A percentile compares a stretch with the other conserved stretches of the same genome.
Evolutionary conservation across 2,113 vertebrate genomes (phyloP).

Genomic region (Oncorhynchus mykiss): DNA sequence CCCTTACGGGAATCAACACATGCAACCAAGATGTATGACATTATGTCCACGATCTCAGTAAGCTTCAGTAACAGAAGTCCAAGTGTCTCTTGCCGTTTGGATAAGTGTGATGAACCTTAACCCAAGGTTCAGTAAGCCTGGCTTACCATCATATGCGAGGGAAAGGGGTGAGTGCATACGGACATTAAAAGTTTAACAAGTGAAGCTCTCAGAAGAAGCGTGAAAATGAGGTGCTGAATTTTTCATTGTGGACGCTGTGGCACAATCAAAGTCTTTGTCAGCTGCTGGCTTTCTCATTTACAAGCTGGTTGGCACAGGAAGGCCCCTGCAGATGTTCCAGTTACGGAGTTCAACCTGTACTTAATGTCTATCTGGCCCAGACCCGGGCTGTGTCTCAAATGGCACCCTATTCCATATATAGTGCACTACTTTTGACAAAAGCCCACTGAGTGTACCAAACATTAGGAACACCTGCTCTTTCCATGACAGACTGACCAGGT

Average conservation of each 20-base stretch:
- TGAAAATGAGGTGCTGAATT: conserved; percentile 34
- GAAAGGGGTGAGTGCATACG: neutral
- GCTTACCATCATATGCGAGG: neutral
- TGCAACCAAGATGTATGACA: too few relatives aligned
- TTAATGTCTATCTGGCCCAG: neutral
- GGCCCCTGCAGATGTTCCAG: neutral
- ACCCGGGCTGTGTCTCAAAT: neutral
- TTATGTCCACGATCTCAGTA: neutral
- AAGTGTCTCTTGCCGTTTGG: neutral
- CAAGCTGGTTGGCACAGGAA: neutral
- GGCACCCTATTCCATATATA: too few relatives aligned
- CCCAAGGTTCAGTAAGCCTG: neutral
- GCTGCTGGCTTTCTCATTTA: neutral
- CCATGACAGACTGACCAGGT: too few relatives aligned
- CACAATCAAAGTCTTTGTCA: neutral
- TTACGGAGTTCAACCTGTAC: neutral
- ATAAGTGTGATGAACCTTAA: neutral
- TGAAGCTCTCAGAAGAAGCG: conserved; percentile 13
- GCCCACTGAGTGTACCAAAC: too few relatives aligned
- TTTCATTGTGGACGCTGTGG: conserved; percentile 21
- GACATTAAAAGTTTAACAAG: neutral
- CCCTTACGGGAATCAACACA: too few relatives aligned
- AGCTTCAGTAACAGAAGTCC: neutral
- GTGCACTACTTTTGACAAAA: too few relatives aligned
- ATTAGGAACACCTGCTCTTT: too few relatives aligned